Base-by-base conservation (phyloP, 2,888 invertebrate genomes). In the Nysson spinosus region DNA sequence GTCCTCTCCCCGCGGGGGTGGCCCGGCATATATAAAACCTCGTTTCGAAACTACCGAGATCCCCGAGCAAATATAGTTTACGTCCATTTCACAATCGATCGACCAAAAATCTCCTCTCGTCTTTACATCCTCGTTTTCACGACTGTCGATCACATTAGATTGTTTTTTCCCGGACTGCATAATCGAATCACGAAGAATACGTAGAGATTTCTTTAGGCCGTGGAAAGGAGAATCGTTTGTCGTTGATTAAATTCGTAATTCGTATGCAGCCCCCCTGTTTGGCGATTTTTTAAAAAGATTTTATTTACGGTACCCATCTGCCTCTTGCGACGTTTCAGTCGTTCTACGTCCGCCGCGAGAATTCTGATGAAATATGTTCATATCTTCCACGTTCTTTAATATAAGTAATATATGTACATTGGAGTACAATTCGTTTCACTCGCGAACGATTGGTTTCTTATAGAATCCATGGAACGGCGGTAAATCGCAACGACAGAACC, bases 181-280 rank as follows among this genome's bases (percentile, higher is more conserved):
- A 30, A n/a, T 22, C 35, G 44, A 40, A 63, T 26, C 58, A 51
- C 50, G 52, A 60, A 68, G 26, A 30, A 26, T 17, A 30, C 12
- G n/a, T n/a, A n/a, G n/a, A n/a, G n/a, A n/a, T n/a, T n/a, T n/a
- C n/a, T n/a, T 72, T 72, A 72, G 72, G 72, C 72, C 75, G 72
- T 72, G 75, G 70, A 63, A 71, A 66, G 70, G 57, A 62, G 43
- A 51, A 57, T 46, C 46, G 56, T 37, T 56, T 66, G 52, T 35
- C 51, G n/a, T n/a, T n/a, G n/a, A 30, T 12, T 9, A 14, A 20
- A 40, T 37, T 35, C 58, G 44, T 20, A 34, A 63, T 39, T 44
- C 51, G 44, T 46, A 22, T 34, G 16, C 39, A 51, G 42, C 14
- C 35, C n/a, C n/a, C n/a, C 24, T 5, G 17, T 17, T 22, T 24